A percentile compares a stretch with the other conserved stretches of the same genome.
phyloP scores from a whole-genome alignment of 2,797 vertebrate species.

The Sibirionetta formosa region DNA sequence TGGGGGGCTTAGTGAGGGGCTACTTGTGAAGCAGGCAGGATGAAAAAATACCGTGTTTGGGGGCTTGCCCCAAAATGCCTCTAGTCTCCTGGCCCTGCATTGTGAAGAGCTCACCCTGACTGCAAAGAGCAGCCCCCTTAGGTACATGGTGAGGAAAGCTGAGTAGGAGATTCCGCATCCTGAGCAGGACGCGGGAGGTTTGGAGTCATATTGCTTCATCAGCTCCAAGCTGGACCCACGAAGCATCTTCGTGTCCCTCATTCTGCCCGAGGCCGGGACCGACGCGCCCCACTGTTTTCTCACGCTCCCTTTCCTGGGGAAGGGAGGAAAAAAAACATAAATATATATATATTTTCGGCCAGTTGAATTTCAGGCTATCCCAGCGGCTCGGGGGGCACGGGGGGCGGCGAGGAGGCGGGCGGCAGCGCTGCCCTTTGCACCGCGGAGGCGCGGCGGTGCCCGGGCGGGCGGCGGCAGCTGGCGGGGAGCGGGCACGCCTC shows the following conservation, averaged over 20 bases:
- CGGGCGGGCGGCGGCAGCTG: neutral
- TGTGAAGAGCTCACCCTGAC: neutral
- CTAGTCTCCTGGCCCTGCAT: neutral
- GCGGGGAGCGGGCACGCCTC: neutral
- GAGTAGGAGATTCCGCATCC: neutral
- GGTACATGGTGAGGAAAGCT: neutral
- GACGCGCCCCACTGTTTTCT: too few relatives aligned
- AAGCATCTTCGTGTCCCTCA: too few relatives aligned
- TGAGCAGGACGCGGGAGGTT: neutral
- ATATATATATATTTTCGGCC: too few relatives aligned
- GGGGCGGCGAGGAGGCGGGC: neutral
- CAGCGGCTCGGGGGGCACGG: neutral
- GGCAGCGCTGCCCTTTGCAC: neutral
- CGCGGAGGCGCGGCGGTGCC: neutral
- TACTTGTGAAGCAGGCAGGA: rapidly evolving
- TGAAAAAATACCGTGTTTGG: rapidly evolving
- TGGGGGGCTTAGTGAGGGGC: rapidly evolving
- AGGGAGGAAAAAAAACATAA: too few relatives aligned
- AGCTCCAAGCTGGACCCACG: neutral
- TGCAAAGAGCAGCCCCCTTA: neutral
- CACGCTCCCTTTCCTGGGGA: too few relatives aligned
- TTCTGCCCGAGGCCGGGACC: too few relatives aligned
- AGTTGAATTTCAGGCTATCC: too few relatives aligned
- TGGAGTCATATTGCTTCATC: neutral
- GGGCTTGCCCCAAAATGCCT: neutral